These are phyloP conservation scores for Dryoscopus gambensis DNA, from an alignment of 2,113 vertebrate species.

Conservation along the genomic window DNA sequence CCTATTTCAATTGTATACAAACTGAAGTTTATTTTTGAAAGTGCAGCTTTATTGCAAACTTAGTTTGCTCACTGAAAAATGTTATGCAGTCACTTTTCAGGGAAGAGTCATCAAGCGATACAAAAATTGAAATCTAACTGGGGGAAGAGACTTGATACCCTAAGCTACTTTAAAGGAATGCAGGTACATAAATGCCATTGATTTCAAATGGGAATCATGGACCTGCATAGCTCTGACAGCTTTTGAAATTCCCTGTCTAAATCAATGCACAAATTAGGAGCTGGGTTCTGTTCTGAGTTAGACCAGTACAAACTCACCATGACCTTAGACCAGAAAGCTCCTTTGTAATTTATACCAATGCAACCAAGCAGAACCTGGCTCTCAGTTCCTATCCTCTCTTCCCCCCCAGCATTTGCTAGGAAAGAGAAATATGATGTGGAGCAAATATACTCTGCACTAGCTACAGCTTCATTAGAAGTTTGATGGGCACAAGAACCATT, in stretches of 20 bases:
- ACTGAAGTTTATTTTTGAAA: conserved; percentile 58
- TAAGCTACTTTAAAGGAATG: neutral
- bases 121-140: neutral
- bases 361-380: neutral
- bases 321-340: neutral
- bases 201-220: neutral
- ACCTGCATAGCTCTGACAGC: neutral
- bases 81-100: conserved; percentile 8
- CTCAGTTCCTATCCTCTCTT: neutral
- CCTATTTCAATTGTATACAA: conserved; percentile 60
- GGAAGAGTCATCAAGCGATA: neutral
- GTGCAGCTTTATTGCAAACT: conserved; percentile 72
- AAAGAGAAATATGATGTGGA: neutral
- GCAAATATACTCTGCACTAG: neutral
- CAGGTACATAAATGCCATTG: neutral
- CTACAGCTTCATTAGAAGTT: conserved; percentile 1
- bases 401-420: neutral
- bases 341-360: neutral
- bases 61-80: conserved; percentile 59
- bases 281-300: neutral
- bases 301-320: neutral
- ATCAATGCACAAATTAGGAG: neutral
- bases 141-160: neutral
- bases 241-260: neutral
- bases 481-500: neutral